Evolutionary conservation across 2,797 vertebrate genomes (phyloP).

Genomic region (Staurois parvus): DNA sequence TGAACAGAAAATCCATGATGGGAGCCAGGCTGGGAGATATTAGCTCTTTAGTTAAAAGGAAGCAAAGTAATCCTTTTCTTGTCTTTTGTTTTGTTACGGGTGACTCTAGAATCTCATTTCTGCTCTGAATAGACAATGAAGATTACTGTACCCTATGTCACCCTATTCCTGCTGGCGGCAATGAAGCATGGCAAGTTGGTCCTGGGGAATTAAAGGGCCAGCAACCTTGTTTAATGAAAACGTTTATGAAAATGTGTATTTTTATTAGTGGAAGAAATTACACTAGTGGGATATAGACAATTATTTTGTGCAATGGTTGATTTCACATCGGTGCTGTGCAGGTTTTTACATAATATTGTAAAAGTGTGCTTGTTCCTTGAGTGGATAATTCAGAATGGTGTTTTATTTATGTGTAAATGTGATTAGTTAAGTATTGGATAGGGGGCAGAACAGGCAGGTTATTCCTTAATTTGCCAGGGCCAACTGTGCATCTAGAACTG

Average conservation of each 20-base stretch:
- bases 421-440: too few relatives aligned
- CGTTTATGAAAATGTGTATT: conserved; percentile 9
- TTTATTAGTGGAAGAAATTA: conserved; percentile 2
- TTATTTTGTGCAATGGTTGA: too few relatives aligned
- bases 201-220: conserved; percentile 27
- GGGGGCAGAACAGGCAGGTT: too few relatives aligned
- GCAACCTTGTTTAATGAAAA: conserved; percentile 32
- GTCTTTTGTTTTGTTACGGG: conserved; percentile 5
- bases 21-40: conserved; percentile 17
- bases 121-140: conserved; percentile 44
- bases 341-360: too few relatives aligned
- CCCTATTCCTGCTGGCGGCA: conserved; percentile 33
- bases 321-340: too few relatives aligned
- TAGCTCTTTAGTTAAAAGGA: conserved; percentile 36
- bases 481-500: too few relatives aligned
- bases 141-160: conserved; percentile 39
- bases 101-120: conserved; percentile 32
- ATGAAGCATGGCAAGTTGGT: conserved; percentile 23
- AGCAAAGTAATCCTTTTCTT: conserved; percentile 11
- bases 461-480: too few relatives aligned
- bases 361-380: too few relatives aligned
- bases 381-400: too few relatives aligned
- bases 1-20: conserved; percentile 28
- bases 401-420: too few relatives aligned
- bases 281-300: background rate